Base-by-base conservation (phyloP, 2,888 invertebrate species). In the Anthoptus insignis region DNA sequence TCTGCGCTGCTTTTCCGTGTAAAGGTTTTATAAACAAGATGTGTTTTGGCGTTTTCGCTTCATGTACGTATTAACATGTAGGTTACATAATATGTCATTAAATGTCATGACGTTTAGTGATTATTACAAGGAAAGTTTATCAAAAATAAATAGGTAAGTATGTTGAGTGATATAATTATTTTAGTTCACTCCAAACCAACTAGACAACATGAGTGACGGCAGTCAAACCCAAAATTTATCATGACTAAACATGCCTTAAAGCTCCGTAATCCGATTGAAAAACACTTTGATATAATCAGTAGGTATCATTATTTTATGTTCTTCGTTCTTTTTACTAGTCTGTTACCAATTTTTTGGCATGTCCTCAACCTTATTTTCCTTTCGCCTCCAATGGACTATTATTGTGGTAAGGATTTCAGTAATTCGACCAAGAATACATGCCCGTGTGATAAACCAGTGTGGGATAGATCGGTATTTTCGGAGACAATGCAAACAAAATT, bases 401-500 rank as follows among this genome's bases (percentile, higher is more conserved):
- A 69, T 16, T 91, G 90, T 61, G 67, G 67, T 42, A 65, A 37
- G 0, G 50, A 63, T 7, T 22, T 37, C 9, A 56, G 47, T 5
- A 67, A 69, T 49, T 45, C 59, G 3, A 65, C 73, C 6, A 77
- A 64, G 57, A 77, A 79, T 59, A 19, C 34, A 0, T 91, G 90
- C 59, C 89, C 90, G 1, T 90, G 90, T 66, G 73, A 80, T 0
- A 59, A 80, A 0, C 84, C 85, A 0, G 16, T 39, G 13, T 90
- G 89, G 89, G 78, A 88, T 59, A 78, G 72, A 22, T 79, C 72
- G 64, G 82, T 87, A 14, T 89, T 90, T 45, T 74, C 75, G 0
- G 77, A 88, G 65, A 88, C 89, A 0, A 71, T 87, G 64, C 88
- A 88, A 66, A 84, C 85, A 0, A 89, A 90, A 70, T 91, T 78